These are phyloP conservation scores for Eilema depressum DNA, from an alignment of 2,888 invertebrate genomes.

Conservation along the genomic window DNA sequence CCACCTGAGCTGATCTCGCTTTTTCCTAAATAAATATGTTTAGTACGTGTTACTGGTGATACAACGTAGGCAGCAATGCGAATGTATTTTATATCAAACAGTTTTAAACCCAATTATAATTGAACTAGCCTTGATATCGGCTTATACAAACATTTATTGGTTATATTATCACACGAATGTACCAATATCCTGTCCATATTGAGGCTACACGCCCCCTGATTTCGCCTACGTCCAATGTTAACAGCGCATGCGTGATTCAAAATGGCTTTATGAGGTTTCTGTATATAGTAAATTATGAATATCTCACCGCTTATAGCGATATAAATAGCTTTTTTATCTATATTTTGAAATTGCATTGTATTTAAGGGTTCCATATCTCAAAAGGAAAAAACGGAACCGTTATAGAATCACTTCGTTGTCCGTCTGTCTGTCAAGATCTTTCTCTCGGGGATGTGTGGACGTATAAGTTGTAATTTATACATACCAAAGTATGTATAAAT, in stretches of 20 bases:
- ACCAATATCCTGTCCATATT: conserved; percentile 54
- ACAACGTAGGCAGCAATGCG: conserved; percentile 33
- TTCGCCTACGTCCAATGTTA: conserved; percentile 49
- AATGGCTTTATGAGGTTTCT: conserved; percentile 34
- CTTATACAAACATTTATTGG: conserved; percentile 41
- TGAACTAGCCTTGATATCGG: conserved; percentile 45
- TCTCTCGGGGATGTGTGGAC: too few relatives aligned
- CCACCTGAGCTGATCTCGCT: too few relatives aligned
- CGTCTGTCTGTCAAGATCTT: too few relatives aligned
- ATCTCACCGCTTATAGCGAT: conserved; percentile 27
- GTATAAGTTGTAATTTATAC: too few relatives aligned
- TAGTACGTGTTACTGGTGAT: neutral
- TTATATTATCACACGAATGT: conserved; percentile 42
- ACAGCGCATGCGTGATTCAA: conserved; percentile 36
- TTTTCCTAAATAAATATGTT: too few relatives aligned
- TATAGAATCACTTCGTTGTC: too few relatives aligned
- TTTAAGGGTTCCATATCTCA: too few relatives aligned
- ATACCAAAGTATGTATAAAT: too few relatives aligned
- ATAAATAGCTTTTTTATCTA: conserved; percentile 36
- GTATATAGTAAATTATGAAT: conserved; percentile 42
- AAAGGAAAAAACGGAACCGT: too few relatives aligned
- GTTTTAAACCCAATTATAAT: conserved; percentile 42
- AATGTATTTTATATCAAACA: conserved; percentile 12
- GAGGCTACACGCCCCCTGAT: conserved; percentile 54
- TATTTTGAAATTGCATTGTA: conserved; percentile 43